Conservation (phyloP, 2,797 vertebrate species). For the Manis crassicaudata region DNA sequence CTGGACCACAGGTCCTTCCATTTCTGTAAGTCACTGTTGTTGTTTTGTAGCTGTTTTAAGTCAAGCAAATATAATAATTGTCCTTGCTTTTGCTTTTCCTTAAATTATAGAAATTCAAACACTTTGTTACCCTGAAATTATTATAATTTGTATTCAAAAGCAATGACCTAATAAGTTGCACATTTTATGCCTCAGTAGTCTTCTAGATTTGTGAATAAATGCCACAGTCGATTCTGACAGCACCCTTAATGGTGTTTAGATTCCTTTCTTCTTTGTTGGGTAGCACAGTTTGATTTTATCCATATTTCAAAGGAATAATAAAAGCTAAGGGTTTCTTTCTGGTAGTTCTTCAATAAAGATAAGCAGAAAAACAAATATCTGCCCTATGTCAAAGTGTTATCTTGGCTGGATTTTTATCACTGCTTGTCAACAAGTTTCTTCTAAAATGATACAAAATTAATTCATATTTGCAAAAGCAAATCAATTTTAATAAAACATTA, state of each 20-base stretch:
- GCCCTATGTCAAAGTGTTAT: slow-evolving; percentile 50
- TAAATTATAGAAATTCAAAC: slow-evolving; percentile 46
- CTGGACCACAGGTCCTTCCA: not conserved
- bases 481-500: slow-evolving; percentile 51
- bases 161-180: slow-evolving; percentile 46
- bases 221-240: slow-evolving; percentile 72
- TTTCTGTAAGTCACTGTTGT: not conserved
- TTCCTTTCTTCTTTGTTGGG: slow-evolving; percentile 65
- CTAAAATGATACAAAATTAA: slow-evolving; percentile 56
- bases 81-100: slow-evolving; percentile 36
- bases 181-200: slow-evolving; percentile 55
- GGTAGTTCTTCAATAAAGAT: slow-evolving; percentile 71
- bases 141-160: slow-evolving; percentile 75
- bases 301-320: slow-evolving; percentile 37
- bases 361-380: slow-evolving; percentile 53
- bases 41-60: slow-evolving; percentile 68
- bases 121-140: not conserved
- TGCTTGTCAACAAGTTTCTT: slow-evolving; percentile 56
- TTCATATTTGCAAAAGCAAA: slow-evolving; percentile 46
- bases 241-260: slow-evolving; percentile 60
- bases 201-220: slow-evolving; percentile 73
- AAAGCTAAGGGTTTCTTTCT: slow-evolving; percentile 62
- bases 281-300: slow-evolving; percentile 50
- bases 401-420: slow-evolving; percentile 65
- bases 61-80: slow-evolving; percentile 50